Base-by-base conservation (phyloP, 2,113 vertebrate genomes). In the Anguilla rostrata region DNA sequence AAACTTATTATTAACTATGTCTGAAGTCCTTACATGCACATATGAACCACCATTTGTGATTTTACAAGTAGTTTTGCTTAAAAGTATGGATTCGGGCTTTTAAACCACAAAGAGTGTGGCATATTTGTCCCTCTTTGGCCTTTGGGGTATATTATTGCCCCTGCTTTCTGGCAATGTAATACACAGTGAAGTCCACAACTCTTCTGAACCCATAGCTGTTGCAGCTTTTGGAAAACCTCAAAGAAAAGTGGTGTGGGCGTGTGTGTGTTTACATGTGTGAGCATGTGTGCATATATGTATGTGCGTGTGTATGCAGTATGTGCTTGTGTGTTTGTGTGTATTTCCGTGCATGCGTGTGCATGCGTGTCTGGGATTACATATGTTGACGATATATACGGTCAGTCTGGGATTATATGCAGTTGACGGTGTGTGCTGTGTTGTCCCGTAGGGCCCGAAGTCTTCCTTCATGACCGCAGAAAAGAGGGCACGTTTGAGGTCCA, bases 381-480 rank as follows among this genome's bases (percentile, higher is more conserved):
- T n/a, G n/a, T n/a, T n/a, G n/a, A n/a, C n/a, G n/a, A n/a, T n/a
- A n/a, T n/a, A n/a, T n/a, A n/a, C n/a, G n/a, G 22, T 6, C 3
- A 43, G 83, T 46, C 78, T 82, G 82, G 83, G 6, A 82, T 46
- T 85, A 11, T 5, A 16, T 39, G 41, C 29, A 39, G 41, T 7
- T 82, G 26, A 39, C 3, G 6, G 0, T 22, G 14, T 29, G 2
- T 88, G 79, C 88, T 49, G 87, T 41, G 40, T 83, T 82, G 39
- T 93, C 88, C 91, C 94, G 7, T 94, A 99, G 98, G 97, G 98
- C 85, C 98, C 98, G 39, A 99, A 99, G 88, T 99, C 98, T 0
- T 99, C 98, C 0, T 99, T 99, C 91, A 96, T 99, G 90, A 98
- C 97, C 0, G 98, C 96, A 0, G 98, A 99, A 94, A 99, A 99